These are phyloP conservation scores for Actinia tenebrosa DNA, from an alignment of 64 coral and sea anemone genomes.

Conservation along the genomic window DNA sequence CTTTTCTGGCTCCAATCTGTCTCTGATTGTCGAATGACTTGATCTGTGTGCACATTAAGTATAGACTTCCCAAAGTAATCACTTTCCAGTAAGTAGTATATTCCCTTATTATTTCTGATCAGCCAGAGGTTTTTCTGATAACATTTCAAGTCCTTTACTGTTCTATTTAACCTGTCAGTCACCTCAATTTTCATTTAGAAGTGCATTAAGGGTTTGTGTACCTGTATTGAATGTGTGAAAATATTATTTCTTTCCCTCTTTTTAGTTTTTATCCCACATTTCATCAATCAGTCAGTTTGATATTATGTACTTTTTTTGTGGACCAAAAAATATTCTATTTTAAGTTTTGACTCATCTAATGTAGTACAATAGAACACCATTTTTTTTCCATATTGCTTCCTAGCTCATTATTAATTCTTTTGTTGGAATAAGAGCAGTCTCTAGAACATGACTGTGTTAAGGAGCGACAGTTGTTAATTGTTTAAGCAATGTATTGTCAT, in stretches of 20 bases:
- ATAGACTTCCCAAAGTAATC: conserved; percentile 25
- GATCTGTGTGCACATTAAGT: neutral
- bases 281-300: neutral
- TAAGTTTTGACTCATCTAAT: neutral
- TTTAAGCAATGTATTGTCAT: conserved; percentile 4
- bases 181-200: neutral
- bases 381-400: neutral
- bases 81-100: conserved; percentile 9
- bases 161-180: neutral
- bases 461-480: conserved; percentile 13
- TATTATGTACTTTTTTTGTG: neutral
- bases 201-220: neutral
- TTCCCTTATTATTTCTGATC: conserved; percentile 5
- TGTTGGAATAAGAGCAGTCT: neutral
- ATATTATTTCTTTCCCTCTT: neutral
- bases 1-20: conserved; percentile 7
- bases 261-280: neutral
- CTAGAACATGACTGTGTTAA: conserved; percentile 23
- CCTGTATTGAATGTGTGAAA: neutral
- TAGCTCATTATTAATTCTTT: neutral
- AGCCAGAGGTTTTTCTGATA: conserved; percentile 5
- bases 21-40: conserved; percentile 18
- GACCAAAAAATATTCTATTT: neutral
- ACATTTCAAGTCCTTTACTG: neutral
- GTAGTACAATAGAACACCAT: neutral